phyloP scores from a whole-genome alignment of 2,797 vertebrate species.

The Phoeniculus purpureus region DNA sequence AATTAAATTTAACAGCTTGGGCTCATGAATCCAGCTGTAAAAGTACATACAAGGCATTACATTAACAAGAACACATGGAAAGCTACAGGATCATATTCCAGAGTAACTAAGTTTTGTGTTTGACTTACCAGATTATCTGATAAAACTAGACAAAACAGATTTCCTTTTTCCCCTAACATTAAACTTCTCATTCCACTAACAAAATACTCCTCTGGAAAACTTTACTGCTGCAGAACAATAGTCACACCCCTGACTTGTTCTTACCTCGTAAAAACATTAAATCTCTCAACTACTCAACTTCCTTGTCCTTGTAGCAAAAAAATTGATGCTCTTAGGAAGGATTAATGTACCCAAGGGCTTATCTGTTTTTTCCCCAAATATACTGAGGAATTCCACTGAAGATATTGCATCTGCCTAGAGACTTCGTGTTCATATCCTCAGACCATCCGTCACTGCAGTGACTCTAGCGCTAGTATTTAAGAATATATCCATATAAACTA shows the following conservation, averaged over 20 bases:
- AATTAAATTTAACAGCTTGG: conserved; percentile 75
- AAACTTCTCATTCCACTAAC: background rate
- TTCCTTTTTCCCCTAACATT: background rate
- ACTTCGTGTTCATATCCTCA: background rate
- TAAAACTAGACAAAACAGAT: conserved; percentile 40
- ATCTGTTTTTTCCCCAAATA: background rate
- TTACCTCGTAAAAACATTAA: background rate
- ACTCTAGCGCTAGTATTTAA: background rate
- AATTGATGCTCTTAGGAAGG: background rate
- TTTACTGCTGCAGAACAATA: background rate
- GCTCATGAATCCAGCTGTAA: conserved; percentile 70
- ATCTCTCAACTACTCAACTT: background rate
- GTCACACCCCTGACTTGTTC: background rate
- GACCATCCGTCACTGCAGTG: background rate
- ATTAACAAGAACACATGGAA: conserved; percentile 71
- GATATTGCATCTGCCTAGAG: background rate
- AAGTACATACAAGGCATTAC: conserved; percentile 61
- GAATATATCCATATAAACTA: background rate
- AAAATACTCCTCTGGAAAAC: conserved; percentile 18
- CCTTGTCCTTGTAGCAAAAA: background rate
- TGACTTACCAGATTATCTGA: conserved; percentile 24
- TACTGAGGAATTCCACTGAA: background rate
- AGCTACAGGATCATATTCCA: conserved; percentile 51
- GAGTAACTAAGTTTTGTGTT: conserved; percentile 29
- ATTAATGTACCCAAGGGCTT: background rate